Conservation (phyloP, 2,888 invertebrate genomes). For the Fragum whitleyi region DNA sequence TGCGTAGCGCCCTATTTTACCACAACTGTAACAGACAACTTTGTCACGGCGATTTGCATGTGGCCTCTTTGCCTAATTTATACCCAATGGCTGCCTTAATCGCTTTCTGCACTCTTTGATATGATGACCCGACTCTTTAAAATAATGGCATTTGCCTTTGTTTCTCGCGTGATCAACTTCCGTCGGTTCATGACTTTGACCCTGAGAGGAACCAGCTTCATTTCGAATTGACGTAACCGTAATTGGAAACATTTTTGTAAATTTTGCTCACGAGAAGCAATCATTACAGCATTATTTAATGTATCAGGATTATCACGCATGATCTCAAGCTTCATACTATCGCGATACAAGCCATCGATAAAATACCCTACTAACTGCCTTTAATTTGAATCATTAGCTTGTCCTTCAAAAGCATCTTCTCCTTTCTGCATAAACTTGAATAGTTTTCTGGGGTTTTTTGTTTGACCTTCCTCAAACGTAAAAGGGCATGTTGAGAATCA, state of each 20-base stretch:
- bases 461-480: slow-evolving; percentile 35
- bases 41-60: neutral
- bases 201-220: neutral
- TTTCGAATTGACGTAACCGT: slow-evolving; percentile 25
- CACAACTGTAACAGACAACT: slow-evolving; percentile 21
- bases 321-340: slow-evolving; percentile 41
- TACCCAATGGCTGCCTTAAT: neutral
- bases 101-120: neutral
- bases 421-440: slow-evolving; percentile 48
- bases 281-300: slow-evolving; percentile 17
- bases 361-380: slow-evolving; percentile 37
- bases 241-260: slow-evolving; percentile 39
- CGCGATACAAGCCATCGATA: slow-evolving; percentile 36
- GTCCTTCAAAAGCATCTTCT: slow-evolving; percentile 45
- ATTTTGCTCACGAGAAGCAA: slow-evolving; percentile 36
- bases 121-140: slow-evolving; percentile 5
- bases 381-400: slow-evolving; percentile 11
- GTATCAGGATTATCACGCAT: slow-evolving; percentile 34
- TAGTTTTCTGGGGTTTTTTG: slow-evolving; percentile 37
- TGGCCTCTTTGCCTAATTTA: neutral
- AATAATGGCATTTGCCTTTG: slow-evolving; percentile 10
- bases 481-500: slow-evolving; percentile 45
- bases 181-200: slow-evolving; percentile 28
- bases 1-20: slow-evolving; percentile 20
- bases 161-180: slow-evolving; percentile 23